Evolutionary conservation across 1,140 invertebrate genomes (phyloP), one percentile per base, ranked within the genome.

Genomic region (Cherax destructor): DNA sequence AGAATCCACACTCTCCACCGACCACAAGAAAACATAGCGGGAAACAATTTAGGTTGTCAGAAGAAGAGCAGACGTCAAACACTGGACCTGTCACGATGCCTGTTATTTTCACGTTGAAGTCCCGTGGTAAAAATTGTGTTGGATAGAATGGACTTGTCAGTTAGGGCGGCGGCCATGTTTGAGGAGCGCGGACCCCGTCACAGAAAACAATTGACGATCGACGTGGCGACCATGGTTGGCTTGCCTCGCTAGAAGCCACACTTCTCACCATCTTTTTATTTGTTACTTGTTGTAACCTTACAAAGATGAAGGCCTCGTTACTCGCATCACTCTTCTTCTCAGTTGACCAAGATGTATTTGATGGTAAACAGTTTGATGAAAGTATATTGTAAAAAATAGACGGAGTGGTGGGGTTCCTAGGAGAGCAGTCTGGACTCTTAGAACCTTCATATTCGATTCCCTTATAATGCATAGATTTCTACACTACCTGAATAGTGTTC

Each of bases 151-250:
- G 88, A 84, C 81, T 91, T 91, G 88, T 91, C 88, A 91, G 88
- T 78, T 85, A 81, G 83, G 88, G 83, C 69, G 88, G 88, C 80
- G 81, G 88, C 88, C 88, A 84, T 91, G 83, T 91, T 91, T 91
- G 88, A 91, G 88, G 88, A 91, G 88, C 88, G 81, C 88, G 88
- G 88, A 91, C 88, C 88, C 88, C 88, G 88, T 91, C 88, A 91
- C 88, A 84, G 81, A 85, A 91, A 91, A 91, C 88, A 91, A 91
- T 91, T 91, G 88, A 85, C 88, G 88, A 91, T 91, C 83, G 81
- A 85, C 83, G 88, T 77, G 72, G 72, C 83, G 74, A 85, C 88
- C 88, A 91, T 91, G 88, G 88, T 91, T 91, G 72, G 81, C 72
- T 91, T 78, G 88, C 72, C 80, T 83, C 79, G 59, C 69, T 76